Base-by-base conservation (phyloP, 2,888 invertebrate genomes). In the Trilocha varians region DNA sequence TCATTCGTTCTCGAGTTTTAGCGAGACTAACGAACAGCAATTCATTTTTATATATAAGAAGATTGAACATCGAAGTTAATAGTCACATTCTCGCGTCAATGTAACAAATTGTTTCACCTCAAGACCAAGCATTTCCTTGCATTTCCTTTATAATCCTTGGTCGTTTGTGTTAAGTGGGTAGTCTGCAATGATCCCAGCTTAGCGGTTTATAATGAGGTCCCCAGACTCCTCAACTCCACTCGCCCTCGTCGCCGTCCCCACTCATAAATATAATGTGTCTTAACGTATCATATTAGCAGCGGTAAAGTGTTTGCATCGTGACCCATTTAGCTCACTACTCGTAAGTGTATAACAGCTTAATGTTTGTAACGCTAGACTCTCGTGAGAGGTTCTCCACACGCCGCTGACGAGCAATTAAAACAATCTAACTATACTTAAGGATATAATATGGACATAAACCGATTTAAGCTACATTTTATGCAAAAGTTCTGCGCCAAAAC, bases 131-230 rank as follows among this genome's bases (percentile, higher is more conserved):
- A 11, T 25, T 25, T 25, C 25, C 25, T 25, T 25, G 49, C 52
- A 52, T 43, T 43, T 46, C 32, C 36, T 43, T 54, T 57, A 54
- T 54, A 53, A 59, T 52, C 53, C 49, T 39, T 42, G 45, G 51
- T 55, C 56, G 55, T 61, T 57, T 50, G 57, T 54, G 49, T 57
- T 55, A 57, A 66, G 61, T 63, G 53, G 52, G 45, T 40, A 47
- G 48, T 25, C 46, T 55, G 63, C 62, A 58, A 58, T 62, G 64
- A 65, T 57, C 59, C 49, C 53, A 45, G 57, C 65, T 67, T 64
- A 65, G 59, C 64, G 57, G 58, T 66, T 72, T 68, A 70, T 78
- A 77, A 78, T 76, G 74, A 78, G 72, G 58, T 78, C 77, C 70
- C 76, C 43, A 49, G 63, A 56, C 56, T 65, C 63, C 49, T 50